Evolutionary conservation across 2,797 vertebrate species (phyloP).

Genomic region (Leuciscus waleckii): DNA sequence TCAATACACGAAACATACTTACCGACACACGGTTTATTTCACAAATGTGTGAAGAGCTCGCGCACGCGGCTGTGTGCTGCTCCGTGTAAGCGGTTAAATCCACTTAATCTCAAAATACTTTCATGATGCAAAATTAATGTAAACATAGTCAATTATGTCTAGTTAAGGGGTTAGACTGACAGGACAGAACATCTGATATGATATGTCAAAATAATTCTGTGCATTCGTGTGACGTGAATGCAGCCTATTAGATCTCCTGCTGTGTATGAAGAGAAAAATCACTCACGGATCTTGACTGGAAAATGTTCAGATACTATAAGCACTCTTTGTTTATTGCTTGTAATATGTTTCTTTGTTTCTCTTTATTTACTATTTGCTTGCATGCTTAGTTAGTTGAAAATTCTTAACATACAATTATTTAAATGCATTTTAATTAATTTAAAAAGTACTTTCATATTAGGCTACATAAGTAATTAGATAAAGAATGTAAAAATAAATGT

Average conservation of each 20-base stretch:
- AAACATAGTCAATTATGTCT: background rate
- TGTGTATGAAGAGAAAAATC: background rate
- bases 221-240: background rate
- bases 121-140: background rate
- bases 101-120: background rate
- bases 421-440: background rate
- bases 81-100: background rate
- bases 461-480: background rate
- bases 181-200: background rate
- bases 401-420: too few relatives aligned
- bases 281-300: background rate
- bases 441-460: background rate
- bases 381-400: background rate
- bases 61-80: too few relatives aligned
- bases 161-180: background rate
- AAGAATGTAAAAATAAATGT: background rate
- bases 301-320: background rate
- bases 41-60: background rate
- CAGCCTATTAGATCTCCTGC: background rate
- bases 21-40: background rate
- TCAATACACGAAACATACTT: background rate
- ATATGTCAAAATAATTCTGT: background rate
- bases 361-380: background rate
- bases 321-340: background rate
- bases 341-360: background rate